Evolutionary conservation across 2,113 vertebrate species (phyloP), one percentile per base, ranked within the genome.

Genomic region (Athene cunicularia): DNA sequence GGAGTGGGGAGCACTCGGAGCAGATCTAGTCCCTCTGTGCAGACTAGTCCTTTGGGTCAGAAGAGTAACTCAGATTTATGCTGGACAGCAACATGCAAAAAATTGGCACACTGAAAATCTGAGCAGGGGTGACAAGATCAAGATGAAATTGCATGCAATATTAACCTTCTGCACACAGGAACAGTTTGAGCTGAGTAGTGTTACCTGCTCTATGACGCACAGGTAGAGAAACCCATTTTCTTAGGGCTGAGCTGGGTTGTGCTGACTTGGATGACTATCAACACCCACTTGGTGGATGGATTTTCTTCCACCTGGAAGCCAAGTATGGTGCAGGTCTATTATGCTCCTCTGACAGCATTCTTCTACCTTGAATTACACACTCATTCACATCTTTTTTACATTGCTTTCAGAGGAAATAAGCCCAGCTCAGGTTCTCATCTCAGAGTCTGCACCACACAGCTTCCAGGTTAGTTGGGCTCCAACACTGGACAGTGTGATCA

Each of bases 401-500:
- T 50, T 47, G 4, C 37, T 96, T 70, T 8, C 97, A 98, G 98
- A 98, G 49, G 97, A 98, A 73, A 87, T 98, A 74, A 99, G 98
- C 72, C 99, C 99, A 1, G 95, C 96, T 12, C 96, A 96, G 50
- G 97, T 99, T 22, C 91, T 98, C 7, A 97, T 99, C 86, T 99
- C 99, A 0, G 99, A 99, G 17, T 98, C 98, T 1, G 96, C 96
- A 9, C 88, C 97, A 1, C 98, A 62, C 97, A 99, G 99, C 67
- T 98, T 99, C 79, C 98, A 98, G 0, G 98, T 99, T 41, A 99
- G 98, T 55, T 99, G 99, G 99, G 98, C 98, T 56, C 99, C 99
- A 1, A 95, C 97, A 4, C 98, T 97, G 3, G 98, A 97, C 20
- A 96, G 89, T 0, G 98, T 99, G 80, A 71, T 88, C 5, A 67